Conservation (phyloP, 1,140 invertebrate species). For the Geopemphigus sp. region DNA sequence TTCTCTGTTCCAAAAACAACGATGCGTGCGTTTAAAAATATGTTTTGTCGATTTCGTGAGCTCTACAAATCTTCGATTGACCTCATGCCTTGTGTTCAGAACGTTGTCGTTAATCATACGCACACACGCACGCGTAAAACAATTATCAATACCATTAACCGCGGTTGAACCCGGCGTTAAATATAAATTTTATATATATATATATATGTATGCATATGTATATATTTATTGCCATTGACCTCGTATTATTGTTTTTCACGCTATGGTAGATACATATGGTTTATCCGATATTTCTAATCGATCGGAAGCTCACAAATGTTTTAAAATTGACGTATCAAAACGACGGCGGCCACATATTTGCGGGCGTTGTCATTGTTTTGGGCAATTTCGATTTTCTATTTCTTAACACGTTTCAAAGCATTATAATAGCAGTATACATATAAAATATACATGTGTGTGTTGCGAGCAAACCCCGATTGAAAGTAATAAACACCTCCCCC, state of each 20-base stretch:
- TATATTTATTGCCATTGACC: constrained; percentile 2
- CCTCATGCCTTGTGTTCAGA: background rate
- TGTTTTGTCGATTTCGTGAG: constrained; percentile 18
- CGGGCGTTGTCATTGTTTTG: too few relatives aligned
- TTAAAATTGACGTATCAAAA: background rate
- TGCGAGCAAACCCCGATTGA: too few relatives aligned
- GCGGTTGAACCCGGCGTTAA: background rate
- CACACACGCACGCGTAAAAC: too few relatives aligned
- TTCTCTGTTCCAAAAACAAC: background rate
- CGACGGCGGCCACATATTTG: too few relatives aligned
- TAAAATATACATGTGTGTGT: too few relatives aligned
- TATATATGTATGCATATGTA: too few relatives aligned
- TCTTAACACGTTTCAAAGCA: too few relatives aligned
- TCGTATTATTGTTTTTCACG: background rate
- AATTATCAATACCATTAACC: constrained; percentile 9
- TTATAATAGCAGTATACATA: too few relatives aligned
- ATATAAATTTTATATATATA: too few relatives aligned
- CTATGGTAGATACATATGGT: background rate
- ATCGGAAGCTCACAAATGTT: background rate
- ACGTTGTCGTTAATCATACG: background rate
- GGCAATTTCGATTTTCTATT: too few relatives aligned
- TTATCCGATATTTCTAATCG: background rate
- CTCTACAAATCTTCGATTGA: constrained; percentile 22
- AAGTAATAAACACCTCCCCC: too few relatives aligned
- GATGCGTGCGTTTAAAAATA: background rate